A percentile compares a stretch with the other conserved stretches of the same genome.
These are phyloP conservation scores for Acanthurus lineatus DNA, from an alignment of 2,797 vertebrate genomes.

Conservation along the genomic window DNA sequence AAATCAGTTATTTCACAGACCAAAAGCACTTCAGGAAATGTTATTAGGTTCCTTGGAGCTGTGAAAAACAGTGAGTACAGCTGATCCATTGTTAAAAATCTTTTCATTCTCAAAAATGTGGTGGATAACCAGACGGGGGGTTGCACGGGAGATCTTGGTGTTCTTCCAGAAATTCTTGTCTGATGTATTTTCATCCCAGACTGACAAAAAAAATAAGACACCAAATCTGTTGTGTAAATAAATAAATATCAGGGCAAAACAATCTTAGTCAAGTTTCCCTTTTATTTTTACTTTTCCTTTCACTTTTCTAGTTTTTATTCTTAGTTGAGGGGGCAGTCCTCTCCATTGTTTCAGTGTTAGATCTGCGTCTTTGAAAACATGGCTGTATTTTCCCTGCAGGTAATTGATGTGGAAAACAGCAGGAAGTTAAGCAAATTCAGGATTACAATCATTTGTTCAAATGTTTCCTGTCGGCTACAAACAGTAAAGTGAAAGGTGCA, in stretches of 20 bases:
- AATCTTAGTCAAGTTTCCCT: background rate
- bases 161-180: background rate
- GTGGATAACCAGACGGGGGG: background rate
- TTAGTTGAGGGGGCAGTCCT: background rate
- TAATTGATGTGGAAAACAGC: slow-evolving; percentile 17
- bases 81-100: slow-evolving; percentile 17
- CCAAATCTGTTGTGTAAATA: background rate
- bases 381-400: background rate
- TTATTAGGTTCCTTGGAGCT: background rate
- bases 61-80: background rate
- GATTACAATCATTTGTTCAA: slow-evolving; percentile 26
- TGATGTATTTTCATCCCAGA: slow-evolving; percentile 1
- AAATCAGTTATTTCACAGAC: slow-evolving; percentile 3
- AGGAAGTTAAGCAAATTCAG: slow-evolving; percentile 34
- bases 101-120: background rate
- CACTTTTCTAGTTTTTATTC: background rate
- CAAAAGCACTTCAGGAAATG: background rate
- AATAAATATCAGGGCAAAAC: background rate
- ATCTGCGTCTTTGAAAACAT: slow-evolving; percentile 13
- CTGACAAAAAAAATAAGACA: background rate
- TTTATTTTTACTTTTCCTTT: slow-evolving; percentile 29
- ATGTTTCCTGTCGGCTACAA: slow-evolving; percentile 37
- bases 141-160: background rate
- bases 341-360: background rate
- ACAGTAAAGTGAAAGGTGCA: slow-evolving; percentile 42